Conservation (phyloP, 2,113 vertebrate genomes). For the Marmota monax region DNA sequence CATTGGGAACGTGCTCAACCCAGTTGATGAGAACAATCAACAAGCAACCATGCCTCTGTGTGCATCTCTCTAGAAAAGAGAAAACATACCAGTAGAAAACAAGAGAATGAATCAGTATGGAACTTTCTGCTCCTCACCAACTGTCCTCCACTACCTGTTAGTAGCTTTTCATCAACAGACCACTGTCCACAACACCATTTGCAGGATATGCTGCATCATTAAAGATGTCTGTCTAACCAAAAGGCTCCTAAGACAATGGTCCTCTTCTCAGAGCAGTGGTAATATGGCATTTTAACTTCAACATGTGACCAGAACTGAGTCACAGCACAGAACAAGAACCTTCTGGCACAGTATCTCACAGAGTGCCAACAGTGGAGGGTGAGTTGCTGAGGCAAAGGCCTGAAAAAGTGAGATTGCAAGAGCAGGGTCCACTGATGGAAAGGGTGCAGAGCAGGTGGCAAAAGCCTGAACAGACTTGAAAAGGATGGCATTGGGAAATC, state of each 20-base stretch:
- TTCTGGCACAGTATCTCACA: too few relatives aligned
- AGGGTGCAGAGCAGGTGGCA: fast-evolving
- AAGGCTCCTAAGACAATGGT: not conserved
- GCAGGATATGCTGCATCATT: not conserved
- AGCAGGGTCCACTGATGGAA: fast-evolving
- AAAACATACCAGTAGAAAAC: not conserved
- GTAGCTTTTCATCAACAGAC: not conserved
- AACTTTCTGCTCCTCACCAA: fast-evolving
- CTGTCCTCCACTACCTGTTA: too few relatives aligned
- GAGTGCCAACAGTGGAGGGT: not conserved
- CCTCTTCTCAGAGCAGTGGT: not conserved
- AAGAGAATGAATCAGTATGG: not conserved
- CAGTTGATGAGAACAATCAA: not conserved
- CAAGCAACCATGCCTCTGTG: fast-evolving
- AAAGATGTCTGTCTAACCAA: not conserved
- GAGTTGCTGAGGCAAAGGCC: not conserved
- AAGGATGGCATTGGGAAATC: not conserved
- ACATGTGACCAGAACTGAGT: fast-evolving
- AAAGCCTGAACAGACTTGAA: not conserved
- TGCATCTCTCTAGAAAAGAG: not conserved
- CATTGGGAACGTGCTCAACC: not conserved
- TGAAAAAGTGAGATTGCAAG: fast-evolving
- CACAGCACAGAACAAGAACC: fast-evolving
- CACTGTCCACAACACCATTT: fast-evolving
- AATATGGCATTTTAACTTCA: fast-evolving